Evolutionary conservation across 2,888 invertebrate species (phyloP), one percentile per base, ranked within the genome.

Genomic region (Mycogona germanica): DNA sequence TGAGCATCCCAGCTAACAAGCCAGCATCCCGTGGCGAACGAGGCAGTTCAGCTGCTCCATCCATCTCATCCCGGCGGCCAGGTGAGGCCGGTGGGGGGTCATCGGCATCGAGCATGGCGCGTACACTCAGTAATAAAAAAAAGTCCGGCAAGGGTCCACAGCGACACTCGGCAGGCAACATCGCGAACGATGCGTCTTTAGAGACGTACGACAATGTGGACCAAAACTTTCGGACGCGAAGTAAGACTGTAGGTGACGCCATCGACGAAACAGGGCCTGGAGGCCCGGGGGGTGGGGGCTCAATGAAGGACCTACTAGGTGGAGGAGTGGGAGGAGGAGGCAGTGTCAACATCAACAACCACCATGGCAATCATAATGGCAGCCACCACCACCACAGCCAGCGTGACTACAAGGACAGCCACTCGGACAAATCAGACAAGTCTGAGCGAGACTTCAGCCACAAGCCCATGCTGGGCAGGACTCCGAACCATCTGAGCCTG

Each of bases 401-500:
- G 58, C 52, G 57, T 59, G 54, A 32, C 55, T 53, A 12, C 51
- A 58, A 53, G 53, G 60, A 38, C 44, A 55, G 40, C 46, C 55
- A 60, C 32, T 59, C 61, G 23, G 58, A 58, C 35, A 53, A 55
- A 30, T 59, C 59, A 25, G 59, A 58, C 45, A 59, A 56, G 40
- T 61, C 61, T 4, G 61, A 61, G 38, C 57, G 56, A 45, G 49
- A 59, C 49, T 51, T 51, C 5, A 44, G 51, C 23, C 40, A 54
- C 52, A 73, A 76, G 64, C 79, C 84, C 64, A 75, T 73, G 63
- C 76, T 91, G 70, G 91, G 91, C 65, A 79, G 85, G 68, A 91
- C 91, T 65, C 91, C 92, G 67, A 91, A 91, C 78, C 89, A 91
- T 75, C 79, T 92, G 72, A 88, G 87, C 60, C 75, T 87, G 75